Base-by-base conservation (phyloP, 2,888 invertebrate species). In the Orthosia gracilis region DNA sequence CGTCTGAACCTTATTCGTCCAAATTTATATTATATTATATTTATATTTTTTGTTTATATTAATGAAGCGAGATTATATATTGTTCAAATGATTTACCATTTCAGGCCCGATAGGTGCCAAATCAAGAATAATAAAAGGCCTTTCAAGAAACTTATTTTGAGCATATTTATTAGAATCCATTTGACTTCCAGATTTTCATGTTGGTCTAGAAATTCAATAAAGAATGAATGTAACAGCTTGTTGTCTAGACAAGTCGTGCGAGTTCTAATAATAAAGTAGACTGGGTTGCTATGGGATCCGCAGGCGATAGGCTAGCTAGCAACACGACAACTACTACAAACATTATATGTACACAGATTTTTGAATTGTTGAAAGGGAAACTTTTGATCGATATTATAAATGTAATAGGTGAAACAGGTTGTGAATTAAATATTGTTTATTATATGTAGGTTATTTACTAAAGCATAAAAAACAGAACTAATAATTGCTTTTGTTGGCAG, bases 241-340 rank as follows among this genome's bases (percentile, higher is more conserved):
- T 57, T 71, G 84, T 82, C 84, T 84, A 80, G 82, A 84, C 80
- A 47, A 68, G 72, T 67, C 75, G 70, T 69, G 68, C 65, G n/a
- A 61, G 26, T 64, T 80, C 64, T 58, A 72, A 69, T 69, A 74
- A 76, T 83, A 75, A 62, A 59, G 21, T 52, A 21, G 23, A 64
- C 50, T 64, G 1, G 45, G 54, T 80, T 69, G 58, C 73, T 45
- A 68, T 69, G 59, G 13, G 12, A 26, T 4, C n/a, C 1, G 31
- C 31, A 23, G 12, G 50, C 23, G 17, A 40, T 18, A 54, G 21
- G 55, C 47, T 11, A 21, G 15, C 31, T 49, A 21, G 18, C 0
- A 45, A 50, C 13, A 62, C 17, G n/a, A 65, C 18, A 21, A 31
- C 13, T 55, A 49, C n/a, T 50, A 73, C 23, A 26, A 58, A 59